A percentile compares a stretch with the other conserved stretches of the same genome.
Evolutionary conservation across 1,140 invertebrate species (phyloP).

Genomic region (Thaumatotibia leucotreta): DNA sequence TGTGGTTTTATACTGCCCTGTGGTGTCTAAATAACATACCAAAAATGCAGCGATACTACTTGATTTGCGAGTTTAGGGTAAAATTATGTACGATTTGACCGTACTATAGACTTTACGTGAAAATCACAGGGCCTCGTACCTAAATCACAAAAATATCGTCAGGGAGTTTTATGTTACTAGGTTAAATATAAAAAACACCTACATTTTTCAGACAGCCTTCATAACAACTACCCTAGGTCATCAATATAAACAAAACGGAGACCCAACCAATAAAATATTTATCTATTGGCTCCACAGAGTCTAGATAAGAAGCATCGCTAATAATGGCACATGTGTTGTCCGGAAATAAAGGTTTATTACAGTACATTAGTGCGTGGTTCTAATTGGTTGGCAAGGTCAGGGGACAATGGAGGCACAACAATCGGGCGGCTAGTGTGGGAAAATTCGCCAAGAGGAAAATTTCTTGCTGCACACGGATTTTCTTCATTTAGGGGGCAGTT

Average conservation of each 20-base stretch:
- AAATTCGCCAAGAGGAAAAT: not conserved
- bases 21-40: no score
- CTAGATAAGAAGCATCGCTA: not conserved
- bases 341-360: slow-evolving; percentile 8
- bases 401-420: slow-evolving; percentile 5
- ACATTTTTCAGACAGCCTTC: no score
- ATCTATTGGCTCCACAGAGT: not conserved
- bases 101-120: no score
- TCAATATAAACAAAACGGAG: not conserved
- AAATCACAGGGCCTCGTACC: no score
- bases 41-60: no score
- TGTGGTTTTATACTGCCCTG: no score
- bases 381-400: not conserved
- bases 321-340: slow-evolving; percentile 1
- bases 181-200: no score
- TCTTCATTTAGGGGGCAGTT: not conserved
- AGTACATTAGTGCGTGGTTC: not conserved
- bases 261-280: not conserved
- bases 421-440: not conserved
- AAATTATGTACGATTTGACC: no score
- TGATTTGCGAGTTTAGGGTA: no score
- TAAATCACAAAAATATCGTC: no score
- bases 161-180: no score
- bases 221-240: not conserved
- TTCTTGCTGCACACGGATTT: not conserved